Evolutionary conservation across 1,140 invertebrate species (phyloP).

Genomic region (Helicoverpa armigera): DNA sequence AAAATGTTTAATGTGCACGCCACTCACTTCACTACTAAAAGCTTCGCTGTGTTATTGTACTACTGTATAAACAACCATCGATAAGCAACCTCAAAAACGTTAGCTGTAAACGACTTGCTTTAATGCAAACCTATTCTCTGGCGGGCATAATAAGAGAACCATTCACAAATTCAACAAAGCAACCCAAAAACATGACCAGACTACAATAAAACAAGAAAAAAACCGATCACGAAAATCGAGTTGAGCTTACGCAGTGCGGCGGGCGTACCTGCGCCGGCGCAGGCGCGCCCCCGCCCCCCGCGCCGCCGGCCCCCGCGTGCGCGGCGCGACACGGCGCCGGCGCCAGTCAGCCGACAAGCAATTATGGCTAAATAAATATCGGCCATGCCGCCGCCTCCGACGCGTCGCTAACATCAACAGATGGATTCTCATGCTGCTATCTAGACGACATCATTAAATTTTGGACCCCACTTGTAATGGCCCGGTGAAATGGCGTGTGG

Average conservation of each 20-base stretch:
- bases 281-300: slow-evolving; percentile 55
- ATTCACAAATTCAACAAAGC: slow-evolving; percentile 84
- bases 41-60: slow-evolving; percentile 18
- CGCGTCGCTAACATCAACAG: slow-evolving; percentile 71
- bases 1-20: slow-evolving; percentile 1
- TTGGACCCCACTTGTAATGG: slow-evolving; percentile 61
- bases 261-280: slow-evolving; percentile 74
- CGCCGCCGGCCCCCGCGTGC: slow-evolving; percentile 42
- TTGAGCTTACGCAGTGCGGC: slow-evolving; percentile 73
- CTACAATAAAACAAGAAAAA: slow-evolving; percentile 77
- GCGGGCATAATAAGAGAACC: slow-evolving; percentile 65
- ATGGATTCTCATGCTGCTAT: slow-evolving; percentile 73
- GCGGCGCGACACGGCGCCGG: slow-evolving; percentile 81
- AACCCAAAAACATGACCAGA: slow-evolving; percentile 76
- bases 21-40: slow-evolving; percentile 30
- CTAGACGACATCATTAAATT: slow-evolving; percentile 76
- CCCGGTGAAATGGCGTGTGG: slow-evolving; percentile 64
- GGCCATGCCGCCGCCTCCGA: slow-evolving; percentile 75
- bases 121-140: slow-evolving; percentile 54
- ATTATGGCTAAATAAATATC: slow-evolving; percentile 86
- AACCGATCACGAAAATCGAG: slow-evolving; percentile 79
- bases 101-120: slow-evolving; percentile 55
- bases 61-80: slow-evolving; percentile 41
- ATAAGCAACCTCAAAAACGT: slow-evolving; percentile 34
- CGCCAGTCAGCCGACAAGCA: slow-evolving; percentile 82